Base-by-base conservation (phyloP, 2,797 vertebrate species). In the Sus cebifrons region DNA sequence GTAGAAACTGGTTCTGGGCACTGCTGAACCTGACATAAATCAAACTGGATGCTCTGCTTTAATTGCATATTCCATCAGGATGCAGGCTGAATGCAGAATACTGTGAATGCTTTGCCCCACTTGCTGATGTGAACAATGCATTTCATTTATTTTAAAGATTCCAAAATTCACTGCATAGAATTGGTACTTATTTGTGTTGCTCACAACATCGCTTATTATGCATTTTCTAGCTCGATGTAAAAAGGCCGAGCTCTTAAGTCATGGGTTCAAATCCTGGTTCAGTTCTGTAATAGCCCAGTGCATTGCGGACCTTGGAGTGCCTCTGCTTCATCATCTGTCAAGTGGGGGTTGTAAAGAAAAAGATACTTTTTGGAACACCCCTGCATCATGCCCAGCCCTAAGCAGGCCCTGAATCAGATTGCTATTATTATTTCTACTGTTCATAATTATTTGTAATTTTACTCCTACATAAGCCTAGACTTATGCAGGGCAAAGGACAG, bases 21-120 rank as follows among this genome's bases (percentile, higher is more conserved):
- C 74, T 75, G 96, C 82, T 98, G 89, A 32, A 2, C 95, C 93
- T 85, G 91, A 44, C 6, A 5, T 1, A 83, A 82, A 71, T 79
- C 36, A 7, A 11, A 21, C 0, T 3, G 52, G 36, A 18, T 13
- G 49, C 17, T 27, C 36, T 18, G 36, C 23, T 54, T 84, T 71
- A 89, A 68, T 65, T 36, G 29, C 12, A 18, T 17, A 4, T 52
- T 65, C 75, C 68, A 29, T 5, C 2, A 17, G 74, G 44, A 8
- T 83, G 27, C 54, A 70, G 52, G 44, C 29, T 18, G 84, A 12
- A 23, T 75, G 21, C 14, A 10, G 88, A 44, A 60, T 21, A 32
- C 49, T 5, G 17, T 3, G 67, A 58, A 15, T 9, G 54, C 49
- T 54, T 17, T 49, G 0, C 27, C 12, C 29, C 1, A 9, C 56